These are phyloP conservation scores for Drosophila fulvimacula DNA, from an alignment of 2,888 invertebrate genomes.

Conservation along the genomic window DNA sequence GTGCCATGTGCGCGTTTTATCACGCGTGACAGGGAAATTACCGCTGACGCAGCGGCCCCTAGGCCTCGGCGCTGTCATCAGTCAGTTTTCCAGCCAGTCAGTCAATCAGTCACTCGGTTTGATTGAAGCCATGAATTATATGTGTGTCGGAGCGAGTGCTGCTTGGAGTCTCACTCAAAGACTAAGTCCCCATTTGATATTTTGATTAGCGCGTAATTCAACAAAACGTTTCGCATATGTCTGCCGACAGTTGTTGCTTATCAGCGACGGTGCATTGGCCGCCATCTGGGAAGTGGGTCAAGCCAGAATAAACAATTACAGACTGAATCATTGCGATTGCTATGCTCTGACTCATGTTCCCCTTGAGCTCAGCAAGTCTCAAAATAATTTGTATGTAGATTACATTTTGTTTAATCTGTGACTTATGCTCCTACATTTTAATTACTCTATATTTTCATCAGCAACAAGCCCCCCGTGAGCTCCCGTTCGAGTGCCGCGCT, in stretches of 20 bases:
- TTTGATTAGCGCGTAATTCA: constrained; percentile 66
- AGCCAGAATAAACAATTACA: constrained; percentile 8
- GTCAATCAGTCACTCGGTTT: constrained; percentile 46
- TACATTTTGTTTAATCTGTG: constrained; percentile 9
- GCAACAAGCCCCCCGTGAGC: constrained; percentile 13
- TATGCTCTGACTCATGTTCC: background rate
- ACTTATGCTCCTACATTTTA: constrained; percentile 63
- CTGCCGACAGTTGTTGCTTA: constrained; percentile 32
- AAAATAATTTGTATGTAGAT: background rate
- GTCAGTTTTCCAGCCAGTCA: constrained; percentile 26
- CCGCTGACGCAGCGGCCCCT: constrained; percentile 48
- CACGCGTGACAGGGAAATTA: constrained; percentile 74
- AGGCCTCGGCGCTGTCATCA: constrained; percentile 54
- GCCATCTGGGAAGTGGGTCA: constrained; percentile 43
- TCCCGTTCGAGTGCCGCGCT: constrained; percentile 2
- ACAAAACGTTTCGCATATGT: constrained; percentile 30
- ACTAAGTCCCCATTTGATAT: constrained; percentile 54
- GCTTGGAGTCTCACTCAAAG: constrained; percentile 12
- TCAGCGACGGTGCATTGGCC: constrained; percentile 11
- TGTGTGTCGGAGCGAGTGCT: constrained; percentile 23
- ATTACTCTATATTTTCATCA: constrained; percentile 63
- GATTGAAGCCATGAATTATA: constrained; percentile 74
- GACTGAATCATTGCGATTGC: background rate
- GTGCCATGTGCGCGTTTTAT: constrained; percentile 71
- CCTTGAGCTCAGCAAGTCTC: background rate